These are phyloP conservation scores for Nesometra sesokonis DNA, from an alignment of 35 echinoderm and acorn worm genomes.

Conservation along the genomic window DNA sequence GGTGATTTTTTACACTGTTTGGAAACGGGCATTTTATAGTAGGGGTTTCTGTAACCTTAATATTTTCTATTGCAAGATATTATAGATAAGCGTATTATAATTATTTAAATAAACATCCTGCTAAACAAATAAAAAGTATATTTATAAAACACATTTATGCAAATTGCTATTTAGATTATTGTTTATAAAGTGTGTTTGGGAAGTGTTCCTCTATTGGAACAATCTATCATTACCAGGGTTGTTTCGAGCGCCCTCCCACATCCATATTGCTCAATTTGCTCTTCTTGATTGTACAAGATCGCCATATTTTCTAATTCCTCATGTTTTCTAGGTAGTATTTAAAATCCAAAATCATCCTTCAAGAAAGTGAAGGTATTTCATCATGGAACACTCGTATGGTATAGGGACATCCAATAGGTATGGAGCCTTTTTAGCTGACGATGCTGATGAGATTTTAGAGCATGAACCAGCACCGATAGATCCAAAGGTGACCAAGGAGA, in stretches of 20 bases:
- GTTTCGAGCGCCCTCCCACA: constrained; percentile 5
- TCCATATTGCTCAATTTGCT: neutral
- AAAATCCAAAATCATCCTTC: constrained; percentile 90
- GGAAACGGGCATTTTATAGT: neutral
- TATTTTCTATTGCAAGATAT: too few relatives aligned
- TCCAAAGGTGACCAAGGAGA: constrained; percentile 52
- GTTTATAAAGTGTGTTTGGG: too few relatives aligned
- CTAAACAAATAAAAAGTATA: too few relatives aligned
- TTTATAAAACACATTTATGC: too few relatives aligned
- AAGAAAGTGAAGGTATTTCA: constrained; percentile 49
- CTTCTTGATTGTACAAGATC: neutral
- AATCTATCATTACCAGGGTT: neutral
- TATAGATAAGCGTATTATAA: too few relatives aligned
- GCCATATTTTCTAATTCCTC: constrained; percentile 52
- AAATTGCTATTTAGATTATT: too few relatives aligned
- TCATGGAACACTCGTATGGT: constrained; percentile 67
- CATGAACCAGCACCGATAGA: constrained; percentile 36
- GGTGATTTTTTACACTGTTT: neutral
- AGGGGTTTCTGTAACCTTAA: neutral
- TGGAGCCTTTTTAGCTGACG: constrained; percentile 49
- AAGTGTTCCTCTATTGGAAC: neutral
- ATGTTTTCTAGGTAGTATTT: constrained; percentile 12
- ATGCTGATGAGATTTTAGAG: constrained; percentile 78
- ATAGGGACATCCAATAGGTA: constrained; percentile 76
- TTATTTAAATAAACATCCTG: too few relatives aligned